Conservation (phyloP, 2,797 vertebrate genomes). For the Geranospiza caerulescens region DNA sequence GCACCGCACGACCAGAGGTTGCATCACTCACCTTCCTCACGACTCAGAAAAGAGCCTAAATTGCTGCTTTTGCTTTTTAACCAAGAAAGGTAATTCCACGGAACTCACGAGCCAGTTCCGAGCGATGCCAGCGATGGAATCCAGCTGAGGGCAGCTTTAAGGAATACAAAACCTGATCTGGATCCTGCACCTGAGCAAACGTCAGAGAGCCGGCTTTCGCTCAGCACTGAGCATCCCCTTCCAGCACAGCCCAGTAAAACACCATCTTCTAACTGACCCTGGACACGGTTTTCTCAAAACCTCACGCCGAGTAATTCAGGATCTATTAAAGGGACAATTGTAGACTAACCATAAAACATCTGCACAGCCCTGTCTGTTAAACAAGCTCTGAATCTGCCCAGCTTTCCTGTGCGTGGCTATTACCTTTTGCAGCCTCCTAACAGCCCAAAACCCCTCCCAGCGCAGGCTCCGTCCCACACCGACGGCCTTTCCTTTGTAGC, state of each 20-base stretch:
- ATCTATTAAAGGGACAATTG: fast-evolving
- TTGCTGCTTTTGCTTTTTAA: background rate
- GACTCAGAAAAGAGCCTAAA: fast-evolving
- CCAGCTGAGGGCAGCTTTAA: background rate
- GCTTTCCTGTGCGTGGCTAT: fast-evolving
- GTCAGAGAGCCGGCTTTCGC: background rate
- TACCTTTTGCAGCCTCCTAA: fast-evolving
- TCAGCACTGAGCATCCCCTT: background rate
- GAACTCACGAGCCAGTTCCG: fast-evolving
- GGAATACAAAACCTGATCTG: fast-evolving
- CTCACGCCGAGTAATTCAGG: fast-evolving
- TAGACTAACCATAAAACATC: fast-evolving
- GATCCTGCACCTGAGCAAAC: background rate
- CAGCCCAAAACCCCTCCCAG: background rate
- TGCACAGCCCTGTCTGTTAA: fast-evolving
- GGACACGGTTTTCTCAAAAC: background rate
- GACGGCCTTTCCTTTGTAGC: fast-evolving
- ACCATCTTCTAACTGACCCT: fast-evolving
- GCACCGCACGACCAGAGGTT: background rate
- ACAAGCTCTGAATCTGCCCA: fast-evolving
- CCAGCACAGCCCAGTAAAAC: background rate
- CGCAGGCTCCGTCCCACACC: fast-evolving
- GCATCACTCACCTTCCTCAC: background rate
- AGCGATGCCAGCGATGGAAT: fast-evolving
- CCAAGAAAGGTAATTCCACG: fast-evolving